Evolutionary conservation across 2,797 vertebrate species (phyloP), one percentile per base, ranked within the genome.

Genomic region (Tapirus indicus): DNA sequence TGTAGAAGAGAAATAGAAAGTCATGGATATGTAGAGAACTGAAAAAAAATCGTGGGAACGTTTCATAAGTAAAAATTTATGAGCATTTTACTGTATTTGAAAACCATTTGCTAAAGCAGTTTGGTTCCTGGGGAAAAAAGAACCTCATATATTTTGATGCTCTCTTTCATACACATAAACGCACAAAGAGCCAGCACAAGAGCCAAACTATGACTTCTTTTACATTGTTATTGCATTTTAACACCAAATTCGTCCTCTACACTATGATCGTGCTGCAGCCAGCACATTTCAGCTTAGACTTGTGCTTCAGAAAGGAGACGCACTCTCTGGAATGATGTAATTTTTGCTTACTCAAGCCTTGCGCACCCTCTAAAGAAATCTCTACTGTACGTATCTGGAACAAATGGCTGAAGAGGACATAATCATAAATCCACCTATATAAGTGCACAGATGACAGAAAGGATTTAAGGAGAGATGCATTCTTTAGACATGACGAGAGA

Each of bases 71-170:
- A 58, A 69, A 92, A 74, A 52, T 25, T 62, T 54, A 83, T 60
- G 88, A 72, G 41, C 49, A 47, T 68, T 83, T 96, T 52, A 88
- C 69, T 79, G 79, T 41, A 79, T 87, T 44, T 71, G 91, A 95
- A 95, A 90, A 84, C 47, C 91, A 74, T 92, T 74, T 89, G 83
- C 92, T 62, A 78, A 89, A 78, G 94, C 62, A 49, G 41, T 95
- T 95, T 94, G 47, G 58, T 68, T 88, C 74, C 68, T 62, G 78
- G 66, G 64, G 71, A 75, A 69, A 66, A 79, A 77, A 66, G 47
- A 47, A 14, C 17, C 32, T 58, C 78, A 29, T 75, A 8, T 41
- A 54, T 56, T 79, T 60, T 71, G 92, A 82, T 49, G 54, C 56
- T 79, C 78, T 94, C 32, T 64, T 62, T 58, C 1, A 35, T 2